These are phyloP conservation scores for Pristionchus mayeri DNA, from an alignment of 2,888 invertebrate species.

Conservation along the genomic window DNA sequence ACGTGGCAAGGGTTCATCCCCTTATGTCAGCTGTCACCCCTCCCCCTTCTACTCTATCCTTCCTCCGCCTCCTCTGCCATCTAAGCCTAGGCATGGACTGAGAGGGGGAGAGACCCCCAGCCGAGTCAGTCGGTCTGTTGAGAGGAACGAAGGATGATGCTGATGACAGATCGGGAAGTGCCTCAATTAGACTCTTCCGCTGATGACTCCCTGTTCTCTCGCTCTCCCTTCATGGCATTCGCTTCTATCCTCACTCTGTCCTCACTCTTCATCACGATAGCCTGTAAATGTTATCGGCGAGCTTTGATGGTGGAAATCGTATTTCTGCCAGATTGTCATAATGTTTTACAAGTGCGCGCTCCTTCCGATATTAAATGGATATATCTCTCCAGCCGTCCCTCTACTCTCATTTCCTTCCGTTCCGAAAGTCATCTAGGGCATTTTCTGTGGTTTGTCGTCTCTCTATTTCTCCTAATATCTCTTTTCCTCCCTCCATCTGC, in stretches of 20 bases:
- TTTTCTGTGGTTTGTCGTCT: neutral
- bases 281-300: conserved; percentile 8
- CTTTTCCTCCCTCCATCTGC: neutral
- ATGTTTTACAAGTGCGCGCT: too few relatives aligned
- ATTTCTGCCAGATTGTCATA: neutral
- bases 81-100: conserved; percentile 29
- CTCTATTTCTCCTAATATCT: neutral
- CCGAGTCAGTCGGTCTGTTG: conserved; percentile 34
- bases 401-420: conserved; percentile 16
- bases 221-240: neutral
- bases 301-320: neutral
- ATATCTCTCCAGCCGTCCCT: too few relatives aligned
- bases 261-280: neutral
- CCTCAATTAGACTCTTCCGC: conserved; percentile 29
- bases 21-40: conserved; percentile 32
- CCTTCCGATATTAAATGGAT: too few relatives aligned
- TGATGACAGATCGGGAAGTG: conserved; percentile 1
- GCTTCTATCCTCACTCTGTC: neutral
- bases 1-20: conserved; percentile 32
- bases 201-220: neutral
- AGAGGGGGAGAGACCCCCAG: conserved; percentile 20
- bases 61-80: conserved; percentile 2
- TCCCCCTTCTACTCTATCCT: neutral
- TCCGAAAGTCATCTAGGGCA: conserved; percentile 20
- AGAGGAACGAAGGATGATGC: neutral